Conservation (phyloP, 2,113 vertebrate genomes). For the Crypturellus undulatus region DNA sequence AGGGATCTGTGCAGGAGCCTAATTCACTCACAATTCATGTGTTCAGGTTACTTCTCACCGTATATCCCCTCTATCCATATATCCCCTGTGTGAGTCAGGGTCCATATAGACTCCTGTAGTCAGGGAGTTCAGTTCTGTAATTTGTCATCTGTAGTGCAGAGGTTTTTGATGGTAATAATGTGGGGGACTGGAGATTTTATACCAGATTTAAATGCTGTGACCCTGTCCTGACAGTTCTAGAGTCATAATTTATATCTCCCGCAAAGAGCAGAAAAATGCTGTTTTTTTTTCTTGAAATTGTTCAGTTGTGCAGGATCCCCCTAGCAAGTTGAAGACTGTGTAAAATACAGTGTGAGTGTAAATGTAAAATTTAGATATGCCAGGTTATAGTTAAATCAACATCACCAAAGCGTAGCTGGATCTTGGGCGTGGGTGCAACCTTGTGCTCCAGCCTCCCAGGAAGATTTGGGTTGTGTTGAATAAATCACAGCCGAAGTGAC, state of each 20-base stretch:
- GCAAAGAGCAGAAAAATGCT: not conserved
- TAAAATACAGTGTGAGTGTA: too few species aligned
- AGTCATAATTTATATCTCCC: not conserved
- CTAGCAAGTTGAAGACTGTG: too few species aligned
- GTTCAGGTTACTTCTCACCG: not conserved
- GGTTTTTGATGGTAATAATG: fast-evolving
- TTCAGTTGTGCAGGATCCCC: too few species aligned
- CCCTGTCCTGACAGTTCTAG: not conserved
- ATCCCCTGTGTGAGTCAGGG: too few species aligned
- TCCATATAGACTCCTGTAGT: fast-evolving
- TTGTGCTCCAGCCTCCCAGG: not conserved
- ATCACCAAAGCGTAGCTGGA: not conserved
- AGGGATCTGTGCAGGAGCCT: fast-evolving
- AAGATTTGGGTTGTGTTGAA: not conserved
- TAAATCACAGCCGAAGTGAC: not conserved
- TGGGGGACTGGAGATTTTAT: not conserved
- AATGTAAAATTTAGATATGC: too few species aligned
- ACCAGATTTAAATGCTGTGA: not conserved
- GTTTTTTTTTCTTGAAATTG: too few species aligned
- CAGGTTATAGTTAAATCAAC: too few species aligned
- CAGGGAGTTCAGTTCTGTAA: not conserved
- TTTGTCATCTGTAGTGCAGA: not conserved
- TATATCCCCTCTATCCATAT: too few species aligned
- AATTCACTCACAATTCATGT: not conserved
- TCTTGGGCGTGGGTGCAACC: not conserved